These are phyloP conservation scores for Eremobia ochroleuca DNA, from an alignment of 2,888 invertebrate species.

Conservation along the genomic window DNA sequence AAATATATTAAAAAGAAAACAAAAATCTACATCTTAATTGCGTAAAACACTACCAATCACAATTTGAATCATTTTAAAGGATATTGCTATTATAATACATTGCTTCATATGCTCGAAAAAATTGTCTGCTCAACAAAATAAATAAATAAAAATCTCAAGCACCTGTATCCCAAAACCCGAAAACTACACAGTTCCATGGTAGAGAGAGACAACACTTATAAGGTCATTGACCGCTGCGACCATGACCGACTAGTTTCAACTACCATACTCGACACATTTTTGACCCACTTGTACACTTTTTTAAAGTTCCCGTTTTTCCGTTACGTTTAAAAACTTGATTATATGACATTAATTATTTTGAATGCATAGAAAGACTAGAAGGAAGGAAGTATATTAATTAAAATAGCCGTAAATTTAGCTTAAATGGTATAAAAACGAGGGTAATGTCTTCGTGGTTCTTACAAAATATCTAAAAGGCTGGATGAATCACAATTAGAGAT, in stretches of 20 bases:
- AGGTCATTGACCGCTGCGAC: slow-evolving; percentile 75
- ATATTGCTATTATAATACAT: too few species aligned
- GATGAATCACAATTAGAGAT: neutral
- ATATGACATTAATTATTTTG: slow-evolving; percentile 30
- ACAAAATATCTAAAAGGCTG: neutral
- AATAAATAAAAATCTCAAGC: too few species aligned
- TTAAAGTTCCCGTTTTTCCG: slow-evolving; percentile 64
- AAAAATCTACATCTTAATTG: too few species aligned
- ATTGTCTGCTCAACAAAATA: too few species aligned
- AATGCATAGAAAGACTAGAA: slow-evolving; percentile 14
- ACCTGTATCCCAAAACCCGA: neutral
- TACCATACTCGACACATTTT: slow-evolving; percentile 67
- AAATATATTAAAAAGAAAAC: neutral
- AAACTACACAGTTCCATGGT: neutral
- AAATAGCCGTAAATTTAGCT: slow-evolving; percentile 21
- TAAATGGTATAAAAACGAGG: slow-evolving; percentile 20
- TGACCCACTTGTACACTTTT: slow-evolving; percentile 78
- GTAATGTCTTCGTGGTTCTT: slow-evolving; percentile 24
- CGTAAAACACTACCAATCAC: too few species aligned
- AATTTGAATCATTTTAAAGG: too few species aligned
- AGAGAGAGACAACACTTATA: slow-evolving; percentile 50
- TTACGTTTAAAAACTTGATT: slow-evolving; percentile 36
- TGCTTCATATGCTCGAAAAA: too few species aligned
- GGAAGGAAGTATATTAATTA: neutral
- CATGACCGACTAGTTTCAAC: slow-evolving; percentile 75